A percentile compares a stretch with the other conserved stretches of the same genome.
Conservation (phyloP, 2,797 vertebrate genomes). For the Nannoperca obscura region DNA sequence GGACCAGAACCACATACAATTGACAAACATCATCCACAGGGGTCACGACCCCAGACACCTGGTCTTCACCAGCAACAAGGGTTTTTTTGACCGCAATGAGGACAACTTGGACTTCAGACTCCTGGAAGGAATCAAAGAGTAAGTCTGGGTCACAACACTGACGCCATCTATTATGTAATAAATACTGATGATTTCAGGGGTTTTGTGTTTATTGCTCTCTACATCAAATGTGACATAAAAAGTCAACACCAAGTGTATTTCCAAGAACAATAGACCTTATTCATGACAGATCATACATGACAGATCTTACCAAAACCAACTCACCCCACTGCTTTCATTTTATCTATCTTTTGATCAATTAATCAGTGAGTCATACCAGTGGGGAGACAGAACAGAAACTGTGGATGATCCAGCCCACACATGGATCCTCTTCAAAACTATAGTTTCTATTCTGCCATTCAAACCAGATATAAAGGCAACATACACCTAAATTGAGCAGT, state of each 20-base stretch:
- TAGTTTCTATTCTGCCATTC: neutral
- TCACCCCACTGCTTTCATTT: constrained; percentile 22
- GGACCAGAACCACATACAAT: constrained; percentile 80
- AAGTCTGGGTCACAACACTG: constrained; percentile 69
- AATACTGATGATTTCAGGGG: neutral
- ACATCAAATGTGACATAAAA: neutral
- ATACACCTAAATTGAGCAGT: neutral
- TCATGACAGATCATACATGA: neutral
- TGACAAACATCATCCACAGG: constrained; percentile 90
- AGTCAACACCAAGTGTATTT: neutral
- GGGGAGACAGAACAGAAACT: constrained; percentile 17
- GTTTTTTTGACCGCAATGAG: constrained; percentile 94
- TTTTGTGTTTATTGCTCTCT: neutral
- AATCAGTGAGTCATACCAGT: constrained; percentile 32
- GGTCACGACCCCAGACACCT: constrained; percentile 87
- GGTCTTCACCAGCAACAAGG: constrained; percentile 92
- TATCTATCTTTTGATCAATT: constrained; percentile 63
- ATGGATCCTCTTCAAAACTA: constrained; percentile 1
- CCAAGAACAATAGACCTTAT: neutral
- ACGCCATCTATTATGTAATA: neutral
- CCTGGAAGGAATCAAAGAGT: constrained; percentile 95
- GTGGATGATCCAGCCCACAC: constrained; percentile 7
- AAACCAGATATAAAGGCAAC: neutral
- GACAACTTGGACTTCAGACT: constrained; percentile 96
- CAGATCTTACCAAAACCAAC: neutral